phyloP scores from a whole-genome alignment of 1,140 invertebrate genomes.

The Drosophila nasuta region DNA sequence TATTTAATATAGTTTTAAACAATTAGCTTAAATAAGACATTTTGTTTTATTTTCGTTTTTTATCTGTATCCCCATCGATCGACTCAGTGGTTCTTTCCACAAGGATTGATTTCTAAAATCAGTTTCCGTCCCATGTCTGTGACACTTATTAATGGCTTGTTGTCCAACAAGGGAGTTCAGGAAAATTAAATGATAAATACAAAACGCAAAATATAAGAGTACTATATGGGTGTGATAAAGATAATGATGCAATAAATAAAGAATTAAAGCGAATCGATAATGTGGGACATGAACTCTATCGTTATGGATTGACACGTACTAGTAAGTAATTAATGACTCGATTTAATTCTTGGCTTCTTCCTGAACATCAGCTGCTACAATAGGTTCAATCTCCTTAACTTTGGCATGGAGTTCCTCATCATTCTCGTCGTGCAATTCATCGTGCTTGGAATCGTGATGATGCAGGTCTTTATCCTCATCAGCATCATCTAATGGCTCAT shows the following conservation, averaged over 20 bases:
- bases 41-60: no score
- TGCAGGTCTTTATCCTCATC: slow-evolving; percentile 32
- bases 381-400: slow-evolving; percentile 66
- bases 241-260: not conserved
- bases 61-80: no score
- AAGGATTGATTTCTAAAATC: no score
- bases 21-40: no score
- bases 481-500: slow-evolving; percentile 35
- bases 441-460: slow-evolving; percentile 46
- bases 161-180: no score
- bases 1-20: no score
- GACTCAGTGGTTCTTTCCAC: no score
- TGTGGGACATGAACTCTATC: not conserved
- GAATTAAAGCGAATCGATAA: not conserved
- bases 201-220: no score
- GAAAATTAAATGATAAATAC: no score
- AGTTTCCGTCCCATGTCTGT: no score
- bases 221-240: not conserved
- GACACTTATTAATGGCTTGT: no score
- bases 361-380: slow-evolving; percentile 59
- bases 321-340: slow-evolving; percentile 55
- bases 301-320: not conserved
- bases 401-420: slow-evolving; percentile 54
- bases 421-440: slow-evolving; percentile 49
- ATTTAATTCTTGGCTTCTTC: slow-evolving; percentile 65